A percentile compares a stretch with the other conserved stretches of the same genome.
phyloP scores from a whole-genome alignment of 30 jellyfish, hydroid and myxozoan genomes.

The Turritopsis rubra region DNA sequence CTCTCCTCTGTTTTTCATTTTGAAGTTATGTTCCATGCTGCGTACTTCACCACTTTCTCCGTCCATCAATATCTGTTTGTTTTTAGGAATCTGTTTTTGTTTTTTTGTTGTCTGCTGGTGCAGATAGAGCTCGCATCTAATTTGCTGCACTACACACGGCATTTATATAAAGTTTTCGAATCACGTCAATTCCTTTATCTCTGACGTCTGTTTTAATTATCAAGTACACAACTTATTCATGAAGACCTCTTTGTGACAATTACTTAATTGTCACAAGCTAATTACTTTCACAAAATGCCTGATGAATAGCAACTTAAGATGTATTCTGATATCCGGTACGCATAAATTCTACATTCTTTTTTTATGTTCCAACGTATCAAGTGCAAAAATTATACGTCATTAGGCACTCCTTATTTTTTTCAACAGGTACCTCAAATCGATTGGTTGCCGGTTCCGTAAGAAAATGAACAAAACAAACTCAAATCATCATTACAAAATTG shows the following conservation, averaged over 20 bases:
- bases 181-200: not conserved
- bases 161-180: too few species aligned
- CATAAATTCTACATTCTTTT: not conserved
- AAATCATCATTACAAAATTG: too few species aligned
- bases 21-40: not conserved
- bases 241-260: not conserved
- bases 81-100: too few species aligned
- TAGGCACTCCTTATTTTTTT: too few species aligned
- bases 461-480: too few species aligned
- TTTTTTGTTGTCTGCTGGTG: too few species aligned
- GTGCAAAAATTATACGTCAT: too few species aligned
- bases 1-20: not conserved
- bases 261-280: too few species aligned
- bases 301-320: not conserved
- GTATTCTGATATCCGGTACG: not conserved
- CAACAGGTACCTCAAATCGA: too few species aligned
- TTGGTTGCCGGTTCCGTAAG: too few species aligned
- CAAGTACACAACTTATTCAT: not conserved
- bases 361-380: too few species aligned
- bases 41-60: not conserved
- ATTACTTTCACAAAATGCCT: not conserved
- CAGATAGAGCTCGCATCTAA: not conserved
- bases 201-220: not conserved
- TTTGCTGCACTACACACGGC: not conserved
- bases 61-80: not conserved